Percentiles rank a stretch among this genome's conserved stretches.
phyloP scores from a whole-genome alignment of 1,140 invertebrate species.

The Nasonia vitripennis region DNA sequence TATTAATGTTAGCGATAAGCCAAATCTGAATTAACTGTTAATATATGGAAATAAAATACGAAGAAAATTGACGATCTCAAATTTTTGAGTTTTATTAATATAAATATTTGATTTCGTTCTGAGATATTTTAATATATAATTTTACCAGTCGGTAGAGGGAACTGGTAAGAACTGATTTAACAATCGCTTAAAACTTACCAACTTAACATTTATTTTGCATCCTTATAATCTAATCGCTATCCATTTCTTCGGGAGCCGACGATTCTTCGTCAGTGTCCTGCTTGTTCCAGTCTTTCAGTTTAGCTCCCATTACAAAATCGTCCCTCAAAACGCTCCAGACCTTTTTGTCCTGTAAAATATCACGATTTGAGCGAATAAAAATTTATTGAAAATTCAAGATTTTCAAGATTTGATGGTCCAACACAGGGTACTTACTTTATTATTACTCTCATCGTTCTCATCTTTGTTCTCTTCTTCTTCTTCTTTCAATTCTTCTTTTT shows the following conservation, averaged over 20 bases:
- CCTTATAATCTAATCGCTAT: slow-evolving; percentile 58
- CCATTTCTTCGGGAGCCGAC: slow-evolving; percentile 63
- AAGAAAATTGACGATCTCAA: slow-evolving; percentile 18
- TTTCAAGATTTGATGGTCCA: neutral
- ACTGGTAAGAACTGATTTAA: neutral
- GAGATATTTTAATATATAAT: too few relatives aligned
- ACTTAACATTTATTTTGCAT: slow-evolving; percentile 38
- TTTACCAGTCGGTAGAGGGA: slow-evolving; percentile 42
- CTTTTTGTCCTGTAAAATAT: slow-evolving; percentile 61
- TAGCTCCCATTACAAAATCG: slow-evolving; percentile 91
- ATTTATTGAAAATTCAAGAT: slow-evolving; percentile 51
- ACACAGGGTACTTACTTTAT: slow-evolving; percentile 44
- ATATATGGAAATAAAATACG: slow-evolving; percentile 43
- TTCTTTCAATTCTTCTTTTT: slow-evolving; percentile 49
- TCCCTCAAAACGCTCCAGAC: slow-evolving; percentile 81
- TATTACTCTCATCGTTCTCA: slow-evolving; percentile 18
- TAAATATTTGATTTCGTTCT: slow-evolving; percentile 34
- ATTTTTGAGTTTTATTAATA: slow-evolving; percentile 42
- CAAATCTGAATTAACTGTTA: slow-evolving; percentile 43
- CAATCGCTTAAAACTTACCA: slow-evolving; percentile 26
- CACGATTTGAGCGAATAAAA: slow-evolving; percentile 57
- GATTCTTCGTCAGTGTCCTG: slow-evolving; percentile 74
- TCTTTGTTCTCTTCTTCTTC: slow-evolving; percentile 45
- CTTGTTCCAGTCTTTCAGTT: slow-evolving; percentile 94
- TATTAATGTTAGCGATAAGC: slow-evolving; percentile 51